Evolutionary conservation across 92 coral and sea anemone species (phyloP).

Genomic region (Actinernus sp.): DNA sequence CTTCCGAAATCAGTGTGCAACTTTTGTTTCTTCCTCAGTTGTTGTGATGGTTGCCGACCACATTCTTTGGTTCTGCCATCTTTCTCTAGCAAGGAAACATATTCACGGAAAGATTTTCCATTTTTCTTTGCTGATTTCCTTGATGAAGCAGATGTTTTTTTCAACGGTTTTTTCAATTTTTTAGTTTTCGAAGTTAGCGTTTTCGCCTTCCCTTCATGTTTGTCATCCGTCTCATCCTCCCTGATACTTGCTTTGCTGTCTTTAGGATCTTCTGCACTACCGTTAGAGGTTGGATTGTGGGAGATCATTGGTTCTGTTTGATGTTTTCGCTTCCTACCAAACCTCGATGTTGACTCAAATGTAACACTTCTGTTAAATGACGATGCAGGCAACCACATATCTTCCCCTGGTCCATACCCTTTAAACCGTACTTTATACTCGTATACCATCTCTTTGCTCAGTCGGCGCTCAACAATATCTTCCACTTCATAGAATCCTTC

Average conservation of each 20-base stretch:
- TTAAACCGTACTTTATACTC: slow-evolving; percentile 44
- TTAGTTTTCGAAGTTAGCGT: background rate
- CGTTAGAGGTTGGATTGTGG: too few species aligned
- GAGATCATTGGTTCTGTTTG: too few species aligned
- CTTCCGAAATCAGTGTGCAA: too few species aligned
- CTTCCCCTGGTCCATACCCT: slow-evolving; percentile 54
- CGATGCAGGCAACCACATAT: slow-evolving; percentile 47
- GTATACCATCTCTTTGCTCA: slow-evolving; percentile 8
- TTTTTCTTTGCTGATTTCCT: slow-evolving; percentile 2
- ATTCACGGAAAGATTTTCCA: slow-evolving; percentile 1
- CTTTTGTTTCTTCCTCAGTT: background rate
- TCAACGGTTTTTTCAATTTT: background rate
- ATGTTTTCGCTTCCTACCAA: slow-evolving; percentile 25
- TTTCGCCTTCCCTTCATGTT: background rate
- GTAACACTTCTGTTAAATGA: slow-evolving; percentile 26
- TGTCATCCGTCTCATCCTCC: background rate
- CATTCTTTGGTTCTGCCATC: background rate
- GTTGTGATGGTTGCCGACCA: background rate
- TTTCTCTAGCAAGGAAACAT: background rate
- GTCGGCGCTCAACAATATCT: slow-evolving; percentile 13
- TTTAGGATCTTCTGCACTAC: too few species aligned
- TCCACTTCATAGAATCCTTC: slow-evolving; percentile 45
- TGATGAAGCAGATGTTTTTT: background rate
- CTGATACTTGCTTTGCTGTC: too few species aligned
- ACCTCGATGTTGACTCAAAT: slow-evolving; percentile 24